phyloP scores from a whole-genome alignment of 2,797 vertebrate genomes.

The Lacerta bilineata region DNA sequence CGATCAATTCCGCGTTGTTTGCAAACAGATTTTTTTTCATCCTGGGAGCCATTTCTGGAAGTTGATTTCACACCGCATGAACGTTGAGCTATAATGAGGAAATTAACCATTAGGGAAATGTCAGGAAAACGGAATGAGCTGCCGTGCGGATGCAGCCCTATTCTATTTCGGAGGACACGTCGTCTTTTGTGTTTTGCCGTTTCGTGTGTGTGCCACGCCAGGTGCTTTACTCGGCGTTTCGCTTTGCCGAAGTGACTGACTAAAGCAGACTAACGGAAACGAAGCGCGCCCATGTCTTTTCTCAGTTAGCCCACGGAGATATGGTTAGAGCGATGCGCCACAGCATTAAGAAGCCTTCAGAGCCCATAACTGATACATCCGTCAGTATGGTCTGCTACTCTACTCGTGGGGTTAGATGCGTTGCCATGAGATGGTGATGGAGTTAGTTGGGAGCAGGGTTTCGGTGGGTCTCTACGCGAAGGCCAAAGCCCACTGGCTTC shows the following conservation, averaged over 20 bases:
- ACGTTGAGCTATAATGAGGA: no score
- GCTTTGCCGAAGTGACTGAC: not conserved
- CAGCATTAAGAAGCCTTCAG: constrained; percentile 57
- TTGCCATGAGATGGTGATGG: constrained; percentile 44
- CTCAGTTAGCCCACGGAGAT: constrained; percentile 60
- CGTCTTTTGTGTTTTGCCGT: not conserved
- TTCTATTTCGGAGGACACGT: not conserved
- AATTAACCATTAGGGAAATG: no score
- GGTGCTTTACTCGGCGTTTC: not conserved
- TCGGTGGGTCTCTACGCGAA: constrained; percentile 57
- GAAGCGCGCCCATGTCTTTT: not conserved
- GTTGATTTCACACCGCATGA: no score
- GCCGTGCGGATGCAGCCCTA: no score
- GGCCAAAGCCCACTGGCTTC: constrained; percentile 86
- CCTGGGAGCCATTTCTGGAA: no score
- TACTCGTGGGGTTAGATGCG: constrained; percentile 62
- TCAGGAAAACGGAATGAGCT: no score
- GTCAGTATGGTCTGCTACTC: constrained; percentile 51
- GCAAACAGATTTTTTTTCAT: no score
- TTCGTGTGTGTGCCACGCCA: not conserved
- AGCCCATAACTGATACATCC: constrained; percentile 37
- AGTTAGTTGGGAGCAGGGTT: constrained; percentile 55
- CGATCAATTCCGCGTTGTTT: no score
- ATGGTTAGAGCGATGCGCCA: constrained; percentile 46
- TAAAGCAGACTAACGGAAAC: not conserved